phyloP scores from a whole-genome alignment of 2,113 vertebrate genomes.

The Sarotherodon lohbergeri region DNA sequence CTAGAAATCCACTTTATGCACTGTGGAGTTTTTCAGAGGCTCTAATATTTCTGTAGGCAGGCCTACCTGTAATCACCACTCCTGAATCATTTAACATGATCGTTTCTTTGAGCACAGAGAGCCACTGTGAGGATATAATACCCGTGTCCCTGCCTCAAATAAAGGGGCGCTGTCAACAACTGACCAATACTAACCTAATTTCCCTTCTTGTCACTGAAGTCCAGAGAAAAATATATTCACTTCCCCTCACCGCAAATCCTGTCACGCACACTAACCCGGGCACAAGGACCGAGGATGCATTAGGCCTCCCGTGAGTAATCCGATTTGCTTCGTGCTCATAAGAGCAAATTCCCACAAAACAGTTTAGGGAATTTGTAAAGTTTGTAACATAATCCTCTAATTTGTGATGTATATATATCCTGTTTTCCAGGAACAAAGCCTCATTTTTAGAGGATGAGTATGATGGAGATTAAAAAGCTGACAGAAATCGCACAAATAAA shows the following conservation, averaged over 20 bases:
- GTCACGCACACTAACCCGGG: constrained; percentile 19
- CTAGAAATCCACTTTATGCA: background rate
- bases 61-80: background rate
- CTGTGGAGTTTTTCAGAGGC: background rate
- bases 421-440: constrained; percentile 27
- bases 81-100: background rate
- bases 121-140: background rate
- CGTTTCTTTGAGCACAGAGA: background rate
- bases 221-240: constrained; percentile 47
- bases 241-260: constrained; percentile 22
- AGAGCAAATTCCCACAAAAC: constrained; percentile 43
- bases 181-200: constrained; percentile 67
- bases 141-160: background rate
- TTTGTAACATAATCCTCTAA: constrained; percentile 36
- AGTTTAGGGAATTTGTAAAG: constrained; percentile 39
- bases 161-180: constrained; percentile 22
- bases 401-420: constrained; percentile 8
- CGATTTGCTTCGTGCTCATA: constrained; percentile 52
- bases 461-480: background rate
- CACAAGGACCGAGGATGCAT: constrained; percentile 28
- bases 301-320: constrained; percentile 33
- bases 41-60: background rate
- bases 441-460: background rate
- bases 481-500: background rate
- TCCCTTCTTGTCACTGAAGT: constrained; percentile 23